phyloP scores from a whole-genome alignment of 2,113 vertebrate species.

The Cisticola juncidis region DNA sequence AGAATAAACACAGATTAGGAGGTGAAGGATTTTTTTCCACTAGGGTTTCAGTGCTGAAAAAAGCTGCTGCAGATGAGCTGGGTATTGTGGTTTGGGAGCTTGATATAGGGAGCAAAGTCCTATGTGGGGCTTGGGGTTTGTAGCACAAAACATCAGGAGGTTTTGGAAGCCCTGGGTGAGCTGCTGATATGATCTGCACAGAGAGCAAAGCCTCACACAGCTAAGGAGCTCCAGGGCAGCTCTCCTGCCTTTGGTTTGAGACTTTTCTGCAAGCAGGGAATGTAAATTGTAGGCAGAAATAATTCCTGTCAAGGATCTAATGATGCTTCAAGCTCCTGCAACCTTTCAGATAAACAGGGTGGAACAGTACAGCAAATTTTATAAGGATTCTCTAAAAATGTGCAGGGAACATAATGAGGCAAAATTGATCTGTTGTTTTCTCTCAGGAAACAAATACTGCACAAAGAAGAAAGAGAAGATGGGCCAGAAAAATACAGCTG shows the following conservation, averaged over 20 bases:
- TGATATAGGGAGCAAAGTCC: neutral
- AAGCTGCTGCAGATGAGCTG: neutral
- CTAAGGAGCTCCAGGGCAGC: constrained; percentile 30
- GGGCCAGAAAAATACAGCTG: neutral
- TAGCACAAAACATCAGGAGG: neutral
- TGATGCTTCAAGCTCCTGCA: constrained; percentile 17
- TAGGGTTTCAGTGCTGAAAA: neutral
- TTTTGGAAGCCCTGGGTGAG: neutral
- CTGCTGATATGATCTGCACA: neutral
- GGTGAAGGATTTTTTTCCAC: neutral
- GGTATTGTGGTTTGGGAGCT: neutral
- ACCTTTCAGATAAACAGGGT: neutral
- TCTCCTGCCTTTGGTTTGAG: constrained; percentile 13
- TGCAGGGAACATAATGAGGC: neutral
- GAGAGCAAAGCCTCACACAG: neutral
- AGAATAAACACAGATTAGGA: neutral
- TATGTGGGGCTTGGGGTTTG: neutral
- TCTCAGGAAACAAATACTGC: neutral
- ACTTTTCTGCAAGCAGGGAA: neutral
- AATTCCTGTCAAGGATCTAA: neutral
- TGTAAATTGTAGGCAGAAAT: neutral
- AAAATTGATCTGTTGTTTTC: constrained; percentile 36
- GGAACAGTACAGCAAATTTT: neutral
- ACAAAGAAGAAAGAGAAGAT: neutral
- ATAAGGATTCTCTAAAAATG: neutral